These are phyloP conservation scores for Cichladusa arquata DNA, from an alignment of 2,113 vertebrate species.

Conservation along the genomic window DNA sequence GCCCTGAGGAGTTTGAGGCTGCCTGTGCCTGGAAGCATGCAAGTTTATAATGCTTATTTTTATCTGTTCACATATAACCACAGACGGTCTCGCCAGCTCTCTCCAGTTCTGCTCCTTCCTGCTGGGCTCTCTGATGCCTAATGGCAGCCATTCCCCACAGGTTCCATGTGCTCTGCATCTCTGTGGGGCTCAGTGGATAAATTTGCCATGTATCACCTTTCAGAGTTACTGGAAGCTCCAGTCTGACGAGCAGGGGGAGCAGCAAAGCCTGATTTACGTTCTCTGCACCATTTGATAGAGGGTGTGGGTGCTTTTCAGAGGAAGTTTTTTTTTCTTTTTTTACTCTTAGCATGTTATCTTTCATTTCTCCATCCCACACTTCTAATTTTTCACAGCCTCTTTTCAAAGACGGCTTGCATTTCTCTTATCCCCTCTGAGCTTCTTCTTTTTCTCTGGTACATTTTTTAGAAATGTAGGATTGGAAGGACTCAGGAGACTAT, in stretches of 20 bases:
- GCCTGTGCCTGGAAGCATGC: slow-evolving; percentile 34
- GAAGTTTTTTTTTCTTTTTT: not conserved
- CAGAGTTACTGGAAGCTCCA: not conserved
- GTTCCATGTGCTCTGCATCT: not conserved
- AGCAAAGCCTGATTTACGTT: not conserved
- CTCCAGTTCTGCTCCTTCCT: not conserved
- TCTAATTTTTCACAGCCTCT: not conserved
- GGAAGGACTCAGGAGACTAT: not conserved
- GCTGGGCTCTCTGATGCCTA: not conserved
- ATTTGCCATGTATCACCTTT: not conserved
- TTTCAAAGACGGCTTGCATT: not conserved
- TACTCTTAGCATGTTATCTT: not conserved
- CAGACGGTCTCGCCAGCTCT: not conserved
- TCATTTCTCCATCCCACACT: slow-evolving; percentile 7
- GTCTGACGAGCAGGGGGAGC: not conserved
- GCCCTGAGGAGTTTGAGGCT: slow-evolving; percentile 41
- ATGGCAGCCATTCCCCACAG: not conserved
- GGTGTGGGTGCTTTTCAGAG: not conserved
- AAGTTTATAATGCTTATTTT: slow-evolving; percentile 46
- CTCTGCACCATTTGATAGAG: not conserved
- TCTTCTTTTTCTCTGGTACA: not conserved
- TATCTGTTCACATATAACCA: not conserved
- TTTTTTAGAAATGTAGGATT: not conserved
- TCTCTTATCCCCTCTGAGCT: not conserved
- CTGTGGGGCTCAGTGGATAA: not conserved